These are phyloP conservation scores for Zaprionus inermis DNA, from an alignment of 1,140 invertebrate genomes.

Conservation along the genomic window DNA sequence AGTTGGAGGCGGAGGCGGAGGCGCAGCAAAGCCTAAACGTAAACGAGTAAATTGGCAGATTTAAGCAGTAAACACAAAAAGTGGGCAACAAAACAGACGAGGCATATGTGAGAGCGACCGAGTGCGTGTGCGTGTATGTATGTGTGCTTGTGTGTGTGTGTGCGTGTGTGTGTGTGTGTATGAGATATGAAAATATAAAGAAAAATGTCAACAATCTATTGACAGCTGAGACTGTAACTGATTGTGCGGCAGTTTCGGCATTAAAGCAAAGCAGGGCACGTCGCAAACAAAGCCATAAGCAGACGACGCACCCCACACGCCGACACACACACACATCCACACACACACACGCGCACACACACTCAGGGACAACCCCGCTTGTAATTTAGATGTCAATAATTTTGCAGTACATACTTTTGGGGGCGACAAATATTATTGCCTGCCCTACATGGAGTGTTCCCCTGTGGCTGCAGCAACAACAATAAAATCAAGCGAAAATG, in stretches of 20 bases:
- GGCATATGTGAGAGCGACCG: constrained; percentile 9
- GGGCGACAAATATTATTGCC: constrained; percentile 55
- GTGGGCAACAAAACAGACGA: constrained; percentile 68
- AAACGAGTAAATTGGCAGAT: constrained; percentile 82
- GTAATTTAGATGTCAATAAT: constrained; percentile 81
- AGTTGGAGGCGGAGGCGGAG: constrained; percentile 3
- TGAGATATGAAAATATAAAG: constrained; percentile 72
- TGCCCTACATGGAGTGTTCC: constrained; percentile 37
- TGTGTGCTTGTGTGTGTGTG: constrained; percentile 19
- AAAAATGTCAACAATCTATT: constrained; percentile 81
- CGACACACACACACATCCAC: constrained; percentile 24
- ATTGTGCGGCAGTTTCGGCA: constrained; percentile 54
- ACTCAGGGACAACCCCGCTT: constrained; percentile 16
- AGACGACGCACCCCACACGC: constrained; percentile 33
- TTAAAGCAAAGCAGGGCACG: constrained; percentile 73
- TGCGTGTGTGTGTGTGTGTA: constrained; percentile 35
- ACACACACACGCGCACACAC: constrained; percentile 27
- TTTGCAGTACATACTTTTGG: constrained; percentile 53
- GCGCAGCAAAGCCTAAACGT: constrained; percentile 70
- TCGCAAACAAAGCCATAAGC: constrained; percentile 77
- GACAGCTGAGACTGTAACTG: constrained; percentile 81
- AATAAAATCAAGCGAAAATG: constrained; percentile 43
- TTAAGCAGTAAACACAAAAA: constrained; percentile 82
- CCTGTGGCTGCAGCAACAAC: constrained; percentile 36
- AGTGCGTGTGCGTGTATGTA: constrained; percentile 6